Conservation (phyloP, 2,888 invertebrate species). For the Bombylius discolor region DNA sequence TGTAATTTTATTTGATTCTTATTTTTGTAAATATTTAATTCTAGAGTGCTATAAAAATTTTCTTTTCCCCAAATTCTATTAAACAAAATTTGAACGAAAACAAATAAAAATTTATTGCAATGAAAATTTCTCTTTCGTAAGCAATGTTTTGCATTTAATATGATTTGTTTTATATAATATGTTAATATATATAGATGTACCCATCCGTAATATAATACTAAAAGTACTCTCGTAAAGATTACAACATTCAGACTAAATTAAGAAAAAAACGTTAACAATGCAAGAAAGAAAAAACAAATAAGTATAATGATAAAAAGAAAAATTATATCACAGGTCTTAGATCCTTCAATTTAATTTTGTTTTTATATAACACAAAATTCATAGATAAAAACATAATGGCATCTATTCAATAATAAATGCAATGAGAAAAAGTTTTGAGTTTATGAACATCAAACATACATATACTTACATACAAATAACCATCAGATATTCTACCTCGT, state of each 20-base stretch:
- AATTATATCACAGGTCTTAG: no score
- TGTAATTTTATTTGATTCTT: not conserved
- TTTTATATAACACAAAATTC: no score
- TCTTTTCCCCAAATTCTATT: not conserved
- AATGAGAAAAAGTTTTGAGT: not conserved
- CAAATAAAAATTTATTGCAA: conserved; percentile 5
- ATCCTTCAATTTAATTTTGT: no score
- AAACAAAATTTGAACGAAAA: conserved; percentile 4
- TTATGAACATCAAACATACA: not conserved
- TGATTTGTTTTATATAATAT: not conserved
- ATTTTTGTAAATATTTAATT: no score
- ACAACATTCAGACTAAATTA: not conserved
- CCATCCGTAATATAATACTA: no score
- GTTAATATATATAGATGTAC: no score
- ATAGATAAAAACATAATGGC: no score
- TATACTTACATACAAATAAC: no score
- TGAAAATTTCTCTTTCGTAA: conserved; percentile 6
- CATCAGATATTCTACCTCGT: no score
- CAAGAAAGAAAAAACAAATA: no score
- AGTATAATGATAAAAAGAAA: no score
- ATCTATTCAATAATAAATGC: not conserved
- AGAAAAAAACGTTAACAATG: not conserved
- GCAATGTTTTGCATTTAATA: conserved; percentile 1
- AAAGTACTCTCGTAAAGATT: not conserved
- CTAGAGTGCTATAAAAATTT: not conserved